Evolutionary conservation across 2,888 invertebrate species (phyloP).

Genomic region (Philhelius pedissequus): DNA sequence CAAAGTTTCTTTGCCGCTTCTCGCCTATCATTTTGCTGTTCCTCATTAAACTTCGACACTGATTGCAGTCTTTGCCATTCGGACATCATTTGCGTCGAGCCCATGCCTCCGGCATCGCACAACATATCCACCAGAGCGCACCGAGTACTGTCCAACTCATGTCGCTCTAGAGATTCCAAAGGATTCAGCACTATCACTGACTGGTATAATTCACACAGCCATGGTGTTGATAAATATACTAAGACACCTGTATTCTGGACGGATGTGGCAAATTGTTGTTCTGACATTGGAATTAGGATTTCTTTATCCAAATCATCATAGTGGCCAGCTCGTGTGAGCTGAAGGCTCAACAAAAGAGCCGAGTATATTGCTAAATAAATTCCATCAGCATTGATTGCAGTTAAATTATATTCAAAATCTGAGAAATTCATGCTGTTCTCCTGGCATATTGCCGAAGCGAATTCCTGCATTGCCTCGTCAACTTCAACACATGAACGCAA

Average conservation of each 20-base stretch:
- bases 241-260: slow-evolving; percentile 95
- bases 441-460: slow-evolving; percentile 94
- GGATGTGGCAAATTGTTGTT: slow-evolving; percentile 95
- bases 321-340: slow-evolving; percentile 87
- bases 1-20: slow-evolving; percentile 90
- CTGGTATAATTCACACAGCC: slow-evolving; percentile 95
- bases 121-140: slow-evolving; percentile 79
- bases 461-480: slow-evolving; percentile 94
- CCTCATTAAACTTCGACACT: slow-evolving; percentile 83
- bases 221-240: slow-evolving; percentile 94
- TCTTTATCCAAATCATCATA: slow-evolving; percentile 82
- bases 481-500: slow-evolving; percentile 91
- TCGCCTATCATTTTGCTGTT: slow-evolving; percentile 84
- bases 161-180: slow-evolving; percentile 74
- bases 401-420: slow-evolving; percentile 81
- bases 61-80: slow-evolving; percentile 92
- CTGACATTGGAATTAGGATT: slow-evolving; percentile 82
- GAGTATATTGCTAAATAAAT: slow-evolving; percentile 95
- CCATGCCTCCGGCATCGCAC: slow-evolving; percentile 90
- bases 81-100: slow-evolving; percentile 89
- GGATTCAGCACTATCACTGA: slow-evolving; percentile 85
- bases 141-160: slow-evolving; percentile 75
- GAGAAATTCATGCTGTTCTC: slow-evolving; percentile 81
- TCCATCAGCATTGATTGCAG: slow-evolving; percentile 94
- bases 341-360: slow-evolving; percentile 89